Conservation (phyloP, 2,888 invertebrate genomes). For the Drosophila subquinaria region DNA sequence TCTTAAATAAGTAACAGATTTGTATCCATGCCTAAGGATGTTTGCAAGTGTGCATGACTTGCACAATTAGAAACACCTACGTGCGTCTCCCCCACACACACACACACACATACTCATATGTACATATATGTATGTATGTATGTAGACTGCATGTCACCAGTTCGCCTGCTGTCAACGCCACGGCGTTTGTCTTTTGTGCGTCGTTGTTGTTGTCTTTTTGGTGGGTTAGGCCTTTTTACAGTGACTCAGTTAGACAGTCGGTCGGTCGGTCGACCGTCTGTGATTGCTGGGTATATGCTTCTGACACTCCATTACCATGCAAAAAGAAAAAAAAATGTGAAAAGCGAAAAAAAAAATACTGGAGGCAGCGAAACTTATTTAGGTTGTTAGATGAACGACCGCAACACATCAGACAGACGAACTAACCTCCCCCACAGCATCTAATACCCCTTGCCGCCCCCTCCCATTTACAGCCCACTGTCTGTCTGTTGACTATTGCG, state of each 20-base stretch:
- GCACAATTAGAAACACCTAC: constrained; percentile 1
- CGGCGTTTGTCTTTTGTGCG: constrained; percentile 48
- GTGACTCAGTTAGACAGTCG: constrained; percentile 23
- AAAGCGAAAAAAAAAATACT: constrained; percentile 27
- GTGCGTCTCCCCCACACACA: background rate
- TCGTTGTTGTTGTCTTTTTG: constrained; percentile 30
- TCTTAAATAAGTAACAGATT: constrained; percentile 9
- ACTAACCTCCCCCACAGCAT: constrained; percentile 2
- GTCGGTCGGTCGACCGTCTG: constrained; percentile 40
- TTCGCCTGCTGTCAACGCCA: constrained; percentile 53
- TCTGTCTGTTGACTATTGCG: constrained; percentile 36
- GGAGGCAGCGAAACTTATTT: constrained; percentile 68
- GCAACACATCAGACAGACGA: constrained; percentile 40
- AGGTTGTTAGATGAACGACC: constrained; percentile 75
- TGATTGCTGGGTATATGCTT: constrained; percentile 32
- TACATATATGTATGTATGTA: background rate
- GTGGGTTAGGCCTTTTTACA: constrained; percentile 53
- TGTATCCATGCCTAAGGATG: background rate
- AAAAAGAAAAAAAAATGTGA: constrained; percentile 32
- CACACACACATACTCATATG: constrained; percentile 6
- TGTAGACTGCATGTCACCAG: constrained; percentile 35
- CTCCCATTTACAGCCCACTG: background rate
- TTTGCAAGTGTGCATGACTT: background rate
- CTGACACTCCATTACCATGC: constrained; percentile 63
- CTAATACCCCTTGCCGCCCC: background rate